phyloP scores from a whole-genome alignment of 2,797 vertebrate species.

The Tinamus major region DNA sequence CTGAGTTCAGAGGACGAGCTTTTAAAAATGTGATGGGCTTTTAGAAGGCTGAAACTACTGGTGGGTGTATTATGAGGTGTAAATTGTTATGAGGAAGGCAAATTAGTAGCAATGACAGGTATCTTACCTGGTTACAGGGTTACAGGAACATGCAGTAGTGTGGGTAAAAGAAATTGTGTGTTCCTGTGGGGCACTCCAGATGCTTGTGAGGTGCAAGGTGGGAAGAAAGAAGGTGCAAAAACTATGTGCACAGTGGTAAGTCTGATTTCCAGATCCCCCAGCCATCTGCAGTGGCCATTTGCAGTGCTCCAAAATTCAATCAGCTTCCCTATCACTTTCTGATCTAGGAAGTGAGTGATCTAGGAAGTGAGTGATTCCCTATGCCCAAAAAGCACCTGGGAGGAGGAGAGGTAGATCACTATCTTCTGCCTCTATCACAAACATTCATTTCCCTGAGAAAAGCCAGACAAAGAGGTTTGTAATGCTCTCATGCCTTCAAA shows the following conservation, averaged over 20 bases:
- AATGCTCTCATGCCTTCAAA: neutral
- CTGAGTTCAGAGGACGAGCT: neutral
- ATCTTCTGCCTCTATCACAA: neutral
- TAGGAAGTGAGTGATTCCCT: neutral
- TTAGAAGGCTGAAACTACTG: neutral
- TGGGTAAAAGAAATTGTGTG: neutral
- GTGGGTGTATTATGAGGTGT: neutral
- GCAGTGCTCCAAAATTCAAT: neutral
- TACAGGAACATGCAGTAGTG: neutral
- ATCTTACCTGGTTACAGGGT: neutral
- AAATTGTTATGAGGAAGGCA: neutral
- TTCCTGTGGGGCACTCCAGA: neutral
- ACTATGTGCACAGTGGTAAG: neutral
- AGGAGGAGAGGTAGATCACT: neutral
- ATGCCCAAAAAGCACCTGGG: neutral
- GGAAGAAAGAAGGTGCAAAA: neutral
- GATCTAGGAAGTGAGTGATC: neutral
- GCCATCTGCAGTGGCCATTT: neutral
- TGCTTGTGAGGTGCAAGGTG: neutral
- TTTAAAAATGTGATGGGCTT: neutral
- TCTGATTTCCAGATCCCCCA: neutral
- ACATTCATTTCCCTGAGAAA: neutral
- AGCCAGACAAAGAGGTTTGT: neutral
- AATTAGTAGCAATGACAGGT: neutral
- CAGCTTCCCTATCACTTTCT: neutral